A percentile compares a stretch with the other conserved stretches of the same genome.
These are phyloP conservation scores for Anthrax anthrax DNA, from an alignment of 2,888 invertebrate genomes.

Conservation along the genomic window DNA sequence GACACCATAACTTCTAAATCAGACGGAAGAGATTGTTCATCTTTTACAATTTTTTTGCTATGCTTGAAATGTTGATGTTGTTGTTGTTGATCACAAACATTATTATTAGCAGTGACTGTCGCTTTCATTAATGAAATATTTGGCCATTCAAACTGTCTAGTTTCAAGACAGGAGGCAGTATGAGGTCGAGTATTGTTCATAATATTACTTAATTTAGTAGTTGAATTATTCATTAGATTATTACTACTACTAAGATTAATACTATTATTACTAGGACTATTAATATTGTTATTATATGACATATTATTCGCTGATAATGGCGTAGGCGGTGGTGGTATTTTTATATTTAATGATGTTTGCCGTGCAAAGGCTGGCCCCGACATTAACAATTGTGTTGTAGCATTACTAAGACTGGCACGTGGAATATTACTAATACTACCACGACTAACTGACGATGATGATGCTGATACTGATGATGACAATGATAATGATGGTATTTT, in stretches of 20 bases:
- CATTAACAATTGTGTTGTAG: constrained; percentile 6
- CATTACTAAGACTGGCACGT: constrained; percentile 25
- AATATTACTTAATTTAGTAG: no score
- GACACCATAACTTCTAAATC: constrained; percentile 33
- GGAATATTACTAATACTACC: constrained; percentile 29
- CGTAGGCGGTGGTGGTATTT: not conserved
- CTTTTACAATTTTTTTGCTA: not conserved
- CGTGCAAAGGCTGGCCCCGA: constrained; percentile 12
- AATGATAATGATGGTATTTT: constrained; percentile 14
- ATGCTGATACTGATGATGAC: constrained; percentile 10
- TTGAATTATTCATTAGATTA: constrained; percentile 5
- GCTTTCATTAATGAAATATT: not conserved
- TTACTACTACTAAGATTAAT: constrained; percentile 4
- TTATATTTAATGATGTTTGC: constrained; percentile 12
- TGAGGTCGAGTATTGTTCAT: constrained; percentile 14
- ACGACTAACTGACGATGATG: constrained; percentile 5
- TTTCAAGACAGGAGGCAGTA: constrained; percentile 18
- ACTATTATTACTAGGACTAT: not conserved
- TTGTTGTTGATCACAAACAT: not conserved
- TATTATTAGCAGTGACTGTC: not conserved
- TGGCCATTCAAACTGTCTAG: constrained; percentile 15
- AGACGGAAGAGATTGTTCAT: constrained; percentile 19
- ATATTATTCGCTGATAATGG: not conserved
- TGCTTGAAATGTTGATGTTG: not conserved
- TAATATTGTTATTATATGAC: constrained; percentile 8